Percentiles rank a stretch among this genome's conserved stretches.
phyloP scores from a whole-genome alignment of 2,113 vertebrate genomes.

The Corydoras sp. region DNA sequence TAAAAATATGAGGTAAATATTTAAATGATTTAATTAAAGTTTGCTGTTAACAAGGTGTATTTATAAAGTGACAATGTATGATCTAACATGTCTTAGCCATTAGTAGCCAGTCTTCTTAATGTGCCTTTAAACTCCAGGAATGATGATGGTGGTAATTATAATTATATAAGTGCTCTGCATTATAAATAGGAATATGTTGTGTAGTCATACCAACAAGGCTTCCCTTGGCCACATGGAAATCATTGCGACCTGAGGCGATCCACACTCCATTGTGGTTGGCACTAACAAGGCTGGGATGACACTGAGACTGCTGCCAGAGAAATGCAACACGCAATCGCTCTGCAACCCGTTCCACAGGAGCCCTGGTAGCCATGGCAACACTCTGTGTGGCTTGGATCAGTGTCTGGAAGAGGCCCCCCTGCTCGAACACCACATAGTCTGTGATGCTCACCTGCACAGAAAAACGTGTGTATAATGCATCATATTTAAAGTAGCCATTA shows the following conservation, averaged over 20 bases:
- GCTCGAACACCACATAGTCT: conserved; percentile 95
- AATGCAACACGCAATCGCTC: conserved; percentile 84
- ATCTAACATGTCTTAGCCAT: too few species aligned
- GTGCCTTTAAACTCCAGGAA: too few species aligned
- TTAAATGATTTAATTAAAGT: too few species aligned
- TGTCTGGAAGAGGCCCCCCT: conserved; percentile 89
- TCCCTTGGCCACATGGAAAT: conserved; percentile 88
- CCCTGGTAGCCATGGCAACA: conserved; percentile 82
- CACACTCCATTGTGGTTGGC: conserved; percentile 81
- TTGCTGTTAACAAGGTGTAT: too few species aligned
- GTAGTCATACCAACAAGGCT: conserved; percentile 76
- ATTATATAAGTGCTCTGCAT: not conserved
- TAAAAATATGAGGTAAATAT: too few species aligned
- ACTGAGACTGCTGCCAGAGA: conserved; percentile 88
- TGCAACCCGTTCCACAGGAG: conserved; percentile 85
- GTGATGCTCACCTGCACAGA: conserved; percentile 84
- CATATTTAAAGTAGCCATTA: too few species aligned
- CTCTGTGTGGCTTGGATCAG: conserved; percentile 88
- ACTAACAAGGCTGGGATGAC: conserved; percentile 86
- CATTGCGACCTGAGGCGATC: conserved; percentile 91
- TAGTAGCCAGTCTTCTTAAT: too few species aligned
- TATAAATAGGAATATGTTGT: too few species aligned
- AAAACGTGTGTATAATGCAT: too few species aligned
- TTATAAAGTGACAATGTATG: too few species aligned
- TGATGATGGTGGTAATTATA: too few species aligned